Base-by-base conservation (phyloP, 1,140 invertebrate genomes). In the Leptinotarsa texana region DNA sequence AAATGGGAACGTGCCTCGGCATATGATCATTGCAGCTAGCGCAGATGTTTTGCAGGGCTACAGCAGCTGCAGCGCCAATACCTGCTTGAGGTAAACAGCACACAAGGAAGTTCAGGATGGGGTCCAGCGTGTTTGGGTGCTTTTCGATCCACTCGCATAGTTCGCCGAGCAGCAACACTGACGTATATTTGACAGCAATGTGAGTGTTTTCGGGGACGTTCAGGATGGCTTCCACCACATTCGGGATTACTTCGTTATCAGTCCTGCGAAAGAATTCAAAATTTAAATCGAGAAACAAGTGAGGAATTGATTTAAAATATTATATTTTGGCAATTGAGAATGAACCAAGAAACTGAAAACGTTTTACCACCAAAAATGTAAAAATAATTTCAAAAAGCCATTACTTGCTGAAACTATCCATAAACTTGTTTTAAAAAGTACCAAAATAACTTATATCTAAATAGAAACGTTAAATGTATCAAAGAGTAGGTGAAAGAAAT, bases 101-200 rank as follows among this genome's bases (percentile, higher is more conserved):
- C 27, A 96, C 86, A 42, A 97, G 86, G 80, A 92, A 94, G 85
- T 96, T 93, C 67, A 97, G 86, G 57, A 94, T 90, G 13, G 94
- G 91, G 83, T 95, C 92, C 80, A 97, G 85, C 33, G 91, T 91
- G 74, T 92, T 89, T 0, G 94, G 89, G 88, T 99, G 95, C 84
- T 90, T 90, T 81, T 97, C 93, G 61, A 99, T 93, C 98, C 98
- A 99, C 83, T 98, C 96, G 80, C 95, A 93, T 21, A 99, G 88
- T 86, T 98, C 96, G 5, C 96, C 97, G 47, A 99, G 86, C 17
- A 99, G 87, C 75, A 95, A 88, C 67, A 98, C 91, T 78, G 95
- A 95, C 0, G 97, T 98, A 82, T 95, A 92, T 66, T 93, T 88
- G 0, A 99, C 94, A 13, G 95, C 95, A 66, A 96, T 89, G 82